A percentile compares a stretch with the other conserved stretches of the same genome.
These are phyloP conservation scores for Cantharis rustica DNA, from an alignment of 2,888 invertebrate genomes.

Conservation along the genomic window DNA sequence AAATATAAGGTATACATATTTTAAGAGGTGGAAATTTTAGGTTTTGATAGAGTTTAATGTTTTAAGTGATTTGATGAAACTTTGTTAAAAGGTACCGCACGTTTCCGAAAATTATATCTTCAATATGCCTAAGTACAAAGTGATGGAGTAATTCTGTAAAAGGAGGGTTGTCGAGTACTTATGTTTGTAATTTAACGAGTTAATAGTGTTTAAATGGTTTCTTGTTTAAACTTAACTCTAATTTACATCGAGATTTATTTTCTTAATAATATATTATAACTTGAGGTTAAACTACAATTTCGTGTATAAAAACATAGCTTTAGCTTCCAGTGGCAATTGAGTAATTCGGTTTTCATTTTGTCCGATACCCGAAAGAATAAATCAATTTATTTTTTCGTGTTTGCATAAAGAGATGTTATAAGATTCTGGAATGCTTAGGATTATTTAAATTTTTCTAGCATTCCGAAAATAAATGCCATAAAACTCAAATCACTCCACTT, in stretches of 20 bases:
- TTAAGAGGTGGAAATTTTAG: background rate
- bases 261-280: background rate
- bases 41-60: background rate
- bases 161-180: background rate
- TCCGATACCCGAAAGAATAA: too few relatives aligned
- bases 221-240: conserved; percentile 1
- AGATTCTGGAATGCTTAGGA: too few relatives aligned
- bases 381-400: too few relatives aligned
- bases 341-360: too few relatives aligned
- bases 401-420: too few relatives aligned
- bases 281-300: background rate
- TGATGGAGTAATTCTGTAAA: background rate
- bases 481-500: too few relatives aligned
- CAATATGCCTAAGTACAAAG: background rate
- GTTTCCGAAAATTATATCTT: background rate
- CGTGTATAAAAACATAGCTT: background rate
- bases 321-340: too few relatives aligned
- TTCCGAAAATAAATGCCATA: too few relatives aligned
- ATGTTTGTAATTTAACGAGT: conserved; percentile 20
- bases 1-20: background rate
- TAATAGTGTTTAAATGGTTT: conserved; percentile 16
- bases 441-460: too few relatives aligned
- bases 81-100: background rate
- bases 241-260: background rate
- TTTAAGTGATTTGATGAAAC: background rate